Evolutionary conservation across 2,888 invertebrate species (phyloP), one percentile per base, ranked within the genome.

Genomic region (Copidosoma aretas): DNA sequence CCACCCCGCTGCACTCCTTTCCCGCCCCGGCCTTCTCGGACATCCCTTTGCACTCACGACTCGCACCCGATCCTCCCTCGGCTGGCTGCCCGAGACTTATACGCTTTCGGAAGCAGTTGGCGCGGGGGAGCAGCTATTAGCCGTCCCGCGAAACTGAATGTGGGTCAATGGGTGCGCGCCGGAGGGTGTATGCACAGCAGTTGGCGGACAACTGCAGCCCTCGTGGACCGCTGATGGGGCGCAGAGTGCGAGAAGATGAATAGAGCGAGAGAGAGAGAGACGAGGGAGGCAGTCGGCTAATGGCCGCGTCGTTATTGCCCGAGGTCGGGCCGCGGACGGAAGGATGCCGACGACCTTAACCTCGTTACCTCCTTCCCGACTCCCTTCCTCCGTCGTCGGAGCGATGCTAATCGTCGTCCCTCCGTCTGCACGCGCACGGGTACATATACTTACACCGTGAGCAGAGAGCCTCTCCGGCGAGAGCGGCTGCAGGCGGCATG

Each of bases 41-140:
- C 81, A 82, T 80, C 81, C 81, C 80, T 81, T 81, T 80, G 81
- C 81, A 82, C 82, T 82, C 79, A 80, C 77, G 66, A 17, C 43
- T 1, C 12, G 12, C 12, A 17, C 32, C 8, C 32, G 4, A n/a
- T 32, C 32, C 32, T 32, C 32, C 32, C 32, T 4, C 8, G 43
- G 14, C 41, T 41, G 10, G 14, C 10, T 14, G 41, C 41, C 41
- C 41, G 41, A 41, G 41, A 8, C 41, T 14, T 14, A 10, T 41
- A 41, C 41, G 10, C 41, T 41, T n/a, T 32, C 32, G 32, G 32
- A 1, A 51, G 54, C 17, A 25, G 24, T n/a, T 19, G n/a, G 52
- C 19, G 19, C 14, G 5, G 17, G 43, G 21, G 32, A 32, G 22
- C 46, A 64, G 49, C 62, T 46, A 71, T 65, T 65, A 63, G 67